Base-by-base conservation (phyloP, 2,797 vertebrate genomes). In the Anguilla obscura region DNA sequence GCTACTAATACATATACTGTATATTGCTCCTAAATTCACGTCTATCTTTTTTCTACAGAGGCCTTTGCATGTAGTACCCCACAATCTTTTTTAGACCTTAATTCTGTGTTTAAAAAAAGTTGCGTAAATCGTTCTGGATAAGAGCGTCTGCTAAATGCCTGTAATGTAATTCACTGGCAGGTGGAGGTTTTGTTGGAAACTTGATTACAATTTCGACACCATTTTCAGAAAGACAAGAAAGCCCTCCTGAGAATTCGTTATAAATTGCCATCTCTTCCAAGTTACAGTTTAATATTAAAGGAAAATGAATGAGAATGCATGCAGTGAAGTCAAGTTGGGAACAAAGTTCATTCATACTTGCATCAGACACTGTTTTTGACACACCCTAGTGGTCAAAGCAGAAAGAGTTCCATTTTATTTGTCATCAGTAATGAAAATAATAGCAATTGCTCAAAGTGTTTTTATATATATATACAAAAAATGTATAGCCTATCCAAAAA, bases 361-460 rank as follows among this genome's bases (percentile, higher is more conserved):
- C 27, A 12, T 30, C 9, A 21, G 9, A 21, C 54, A 54, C 10
- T 54, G 14, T 24, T 85, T 74, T 85, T 88, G 76, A 36, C 66
- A 88, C 63, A 90, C 90, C 60, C 89, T 89, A 85, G 88, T 90
- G 90, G 85, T 76, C 36, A 50, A 89, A 85, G 76, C 27, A 30
- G 33, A 30, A n/a, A 33, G 16, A 9, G 12, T 54, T 56, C 9
- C 40, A 52, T 52, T 50, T 63, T 36, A 24, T 36, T 88, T 71
- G 45, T 71, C 66, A 88, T 18, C 24, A 48, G 36, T 2, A n/a
- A 69, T 8, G 58, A 88, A 84, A 14, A 84, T 36, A 24, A 85
- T 10, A n/a, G 1, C 0, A 58, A 50, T 36, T 66, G 60, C 69
- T 58, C 66, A 36, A 27, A n/a, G 6, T 66, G 66, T 84, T 63